phyloP scores from a whole-genome alignment of 2,113 vertebrate genomes.

The Saimiri boliviensis region DNA sequence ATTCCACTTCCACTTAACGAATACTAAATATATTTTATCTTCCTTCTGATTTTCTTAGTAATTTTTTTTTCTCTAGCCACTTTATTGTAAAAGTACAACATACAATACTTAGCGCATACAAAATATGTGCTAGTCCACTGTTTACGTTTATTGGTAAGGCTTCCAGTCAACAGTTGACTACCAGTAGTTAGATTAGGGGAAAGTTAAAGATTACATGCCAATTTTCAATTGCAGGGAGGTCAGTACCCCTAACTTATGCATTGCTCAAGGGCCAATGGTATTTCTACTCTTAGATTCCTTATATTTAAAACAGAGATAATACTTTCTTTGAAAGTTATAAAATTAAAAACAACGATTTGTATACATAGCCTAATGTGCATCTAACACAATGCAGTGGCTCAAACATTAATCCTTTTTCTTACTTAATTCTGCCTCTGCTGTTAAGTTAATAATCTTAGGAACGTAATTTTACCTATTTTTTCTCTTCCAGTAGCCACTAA shows the following conservation, averaged over 20 bases:
- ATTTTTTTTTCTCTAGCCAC: not conserved
- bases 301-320: not conserved
- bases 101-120: not conserved
- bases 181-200: not conserved
- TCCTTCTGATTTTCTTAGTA: not conserved
- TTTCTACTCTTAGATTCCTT: not conserved
- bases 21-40: not conserved
- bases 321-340: constrained; percentile 21
- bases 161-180: not conserved
- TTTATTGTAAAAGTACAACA: not conserved
- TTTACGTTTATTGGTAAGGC: not conserved
- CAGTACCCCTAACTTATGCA: not conserved
- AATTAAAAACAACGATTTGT: constrained; percentile 22
- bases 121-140: not conserved
- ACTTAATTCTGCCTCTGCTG: not conserved
- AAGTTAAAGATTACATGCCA: not conserved
- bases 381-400: not conserved
- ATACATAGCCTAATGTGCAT: not conserved
- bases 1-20: not conserved
- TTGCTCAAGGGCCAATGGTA: not conserved
- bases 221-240: not conserved
- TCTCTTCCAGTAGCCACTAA: not conserved
- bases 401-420: not conserved
- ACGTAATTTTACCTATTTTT: not conserved
- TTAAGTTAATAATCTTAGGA: not conserved